phyloP scores from a whole-genome alignment of 2,888 invertebrate genomes.

The Brenthis daphne region DNA sequence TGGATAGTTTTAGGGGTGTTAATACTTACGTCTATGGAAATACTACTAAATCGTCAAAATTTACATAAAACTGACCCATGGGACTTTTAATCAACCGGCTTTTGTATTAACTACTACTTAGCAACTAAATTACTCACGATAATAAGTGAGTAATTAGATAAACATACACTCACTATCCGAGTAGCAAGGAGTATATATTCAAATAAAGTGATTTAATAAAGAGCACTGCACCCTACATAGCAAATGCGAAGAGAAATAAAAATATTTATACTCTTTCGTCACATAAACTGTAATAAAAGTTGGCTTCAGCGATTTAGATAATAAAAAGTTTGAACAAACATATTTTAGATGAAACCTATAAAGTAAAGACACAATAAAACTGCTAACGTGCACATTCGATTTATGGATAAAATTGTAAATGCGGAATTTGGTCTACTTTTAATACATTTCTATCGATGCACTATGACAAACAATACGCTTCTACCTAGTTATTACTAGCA shows the following conservation, averaged over 20 bases:
- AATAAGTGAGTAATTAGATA: too few relatives aligned
- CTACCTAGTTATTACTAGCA: background rate
- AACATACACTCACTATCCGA: too few relatives aligned
- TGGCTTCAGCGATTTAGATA: conserved; percentile 26
- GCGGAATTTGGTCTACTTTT: conserved; percentile 11
- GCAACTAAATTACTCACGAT: too few relatives aligned
- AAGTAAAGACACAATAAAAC: conserved; percentile 37
- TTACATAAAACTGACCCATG: too few relatives aligned
- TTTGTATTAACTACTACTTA: too few relatives aligned
- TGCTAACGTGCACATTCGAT: conserved; percentile 29
- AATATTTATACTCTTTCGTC: conserved; percentile 23
- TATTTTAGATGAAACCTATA: conserved; percentile 37
- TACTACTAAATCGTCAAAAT: too few relatives aligned
- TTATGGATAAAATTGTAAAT: conserved; percentile 29
- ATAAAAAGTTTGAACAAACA: conserved; percentile 39
- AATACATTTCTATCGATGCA: conserved; percentile 5
- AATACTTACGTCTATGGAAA: too few relatives aligned
- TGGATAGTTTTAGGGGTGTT: too few relatives aligned
- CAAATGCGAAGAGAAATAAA: conserved; percentile 3
- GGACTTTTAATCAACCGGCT: too few relatives aligned
- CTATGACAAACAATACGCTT: conserved; percentile 9
- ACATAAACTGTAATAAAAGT: conserved; percentile 29
- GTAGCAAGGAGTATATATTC: too few relatives aligned
- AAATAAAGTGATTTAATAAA: background rate
- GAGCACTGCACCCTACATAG: background rate